phyloP scores from a whole-genome alignment of 2,113 vertebrate species.

The Muntiacus reevesi region DNA sequence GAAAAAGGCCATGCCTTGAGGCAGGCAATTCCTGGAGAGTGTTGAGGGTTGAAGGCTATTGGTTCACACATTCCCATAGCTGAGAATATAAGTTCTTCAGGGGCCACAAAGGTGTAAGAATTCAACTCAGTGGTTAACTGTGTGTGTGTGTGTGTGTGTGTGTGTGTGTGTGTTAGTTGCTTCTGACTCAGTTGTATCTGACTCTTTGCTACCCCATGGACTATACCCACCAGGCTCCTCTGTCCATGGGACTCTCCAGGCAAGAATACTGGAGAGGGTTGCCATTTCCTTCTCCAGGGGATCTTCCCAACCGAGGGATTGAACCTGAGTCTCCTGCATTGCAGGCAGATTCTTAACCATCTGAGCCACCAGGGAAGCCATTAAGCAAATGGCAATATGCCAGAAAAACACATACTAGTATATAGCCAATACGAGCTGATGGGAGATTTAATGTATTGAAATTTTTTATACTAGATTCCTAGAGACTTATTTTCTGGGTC shows the following conservation, averaged over 20 bases:
- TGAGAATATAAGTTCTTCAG: neutral
- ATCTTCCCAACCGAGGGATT: neutral
- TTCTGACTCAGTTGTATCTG: neutral
- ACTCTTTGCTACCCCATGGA: neutral
- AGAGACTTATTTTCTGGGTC: constrained; percentile 29
- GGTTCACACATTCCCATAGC: neutral
- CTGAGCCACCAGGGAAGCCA: neutral
- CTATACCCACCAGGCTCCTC: neutral
- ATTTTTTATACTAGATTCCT: neutral
- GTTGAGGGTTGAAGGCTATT: neutral
- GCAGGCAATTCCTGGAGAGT: neutral
- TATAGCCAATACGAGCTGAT: neutral
- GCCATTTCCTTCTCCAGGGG: neutral
- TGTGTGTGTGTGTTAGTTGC: neutral
- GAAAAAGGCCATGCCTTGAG: neutral
- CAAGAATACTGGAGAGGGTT: neutral
- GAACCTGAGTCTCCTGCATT: neutral
- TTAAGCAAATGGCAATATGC: neutral
- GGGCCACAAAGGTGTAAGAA: neutral
- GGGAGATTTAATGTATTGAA: neutral
- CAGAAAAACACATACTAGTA: neutral
- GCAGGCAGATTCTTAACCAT: neutral
- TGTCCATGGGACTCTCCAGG: neutral
- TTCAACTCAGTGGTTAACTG: neutral
- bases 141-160: neutral